A percentile compares a stretch with the other conserved stretches of the same genome.
phyloP scores from a whole-genome alignment of 2,113 vertebrate genomes.

The Cardinalis cardinalis region DNA sequence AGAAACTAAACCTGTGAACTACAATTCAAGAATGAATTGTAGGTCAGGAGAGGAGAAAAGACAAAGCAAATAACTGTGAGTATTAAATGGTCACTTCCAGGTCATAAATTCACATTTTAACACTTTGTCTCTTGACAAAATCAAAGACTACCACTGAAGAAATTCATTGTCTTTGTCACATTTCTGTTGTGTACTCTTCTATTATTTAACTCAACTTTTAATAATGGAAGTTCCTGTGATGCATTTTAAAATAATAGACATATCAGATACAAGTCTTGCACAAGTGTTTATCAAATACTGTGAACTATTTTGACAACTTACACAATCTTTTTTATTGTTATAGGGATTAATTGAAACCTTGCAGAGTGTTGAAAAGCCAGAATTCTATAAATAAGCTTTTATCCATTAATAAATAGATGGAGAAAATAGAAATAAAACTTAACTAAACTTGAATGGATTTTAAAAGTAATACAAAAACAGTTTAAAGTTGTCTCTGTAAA shows the following conservation, averaged over 20 bases:
- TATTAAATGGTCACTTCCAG: not conserved
- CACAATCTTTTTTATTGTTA: not conserved
- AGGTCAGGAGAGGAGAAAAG: not conserved
- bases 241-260: not conserved
- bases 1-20: not conserved
- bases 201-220: not conserved
- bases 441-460: not conserved
- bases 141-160: not conserved
- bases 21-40: not conserved
- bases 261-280: not conserved
- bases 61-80: not conserved
- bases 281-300: not conserved
- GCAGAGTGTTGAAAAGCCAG: not conserved
- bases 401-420: not conserved
- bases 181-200: not conserved
- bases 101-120: not conserved
- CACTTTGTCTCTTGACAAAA: not conserved
- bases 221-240: not conserved
- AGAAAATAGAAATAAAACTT: not conserved
- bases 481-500: constrained; percentile 60
- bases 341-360: not conserved
- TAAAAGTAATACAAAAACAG: constrained; percentile 13
- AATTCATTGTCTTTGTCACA: not conserved
- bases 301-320: not conserved
- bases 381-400: not conserved